These are phyloP conservation scores for Iselma pallidipennis DNA, from an alignment of 2,888 invertebrate species.

Conservation along the genomic window DNA sequence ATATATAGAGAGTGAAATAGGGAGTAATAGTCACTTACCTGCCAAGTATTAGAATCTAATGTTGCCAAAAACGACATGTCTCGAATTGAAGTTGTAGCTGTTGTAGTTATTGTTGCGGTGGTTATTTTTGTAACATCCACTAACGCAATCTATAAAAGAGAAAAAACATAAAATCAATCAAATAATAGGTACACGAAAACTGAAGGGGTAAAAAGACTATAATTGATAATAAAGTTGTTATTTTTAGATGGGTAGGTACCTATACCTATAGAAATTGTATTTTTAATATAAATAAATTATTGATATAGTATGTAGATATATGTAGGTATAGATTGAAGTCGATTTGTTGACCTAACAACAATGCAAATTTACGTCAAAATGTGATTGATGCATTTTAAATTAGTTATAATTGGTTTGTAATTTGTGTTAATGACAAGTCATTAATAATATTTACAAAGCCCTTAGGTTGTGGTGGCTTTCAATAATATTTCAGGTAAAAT, in stretches of 20 bases:
- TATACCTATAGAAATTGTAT: background rate
- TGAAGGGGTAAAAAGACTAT: no score
- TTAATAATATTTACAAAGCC: slow-evolving; percentile 40
- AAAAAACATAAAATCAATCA: no score
- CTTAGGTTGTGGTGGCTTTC: slow-evolving; percentile 34
- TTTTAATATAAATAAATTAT: slow-evolving; percentile 14
- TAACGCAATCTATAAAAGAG: no score
- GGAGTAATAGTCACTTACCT: slow-evolving; percentile 52
- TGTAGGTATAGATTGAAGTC: background rate
- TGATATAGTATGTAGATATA: background rate
- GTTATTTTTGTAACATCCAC: no score
- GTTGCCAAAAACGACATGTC: slow-evolving; percentile 60
- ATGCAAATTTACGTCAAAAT: slow-evolving; percentile 38
- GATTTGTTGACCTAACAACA: slow-evolving; percentile 6
- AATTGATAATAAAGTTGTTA: no score
- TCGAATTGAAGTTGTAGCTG: no score
- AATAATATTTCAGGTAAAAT: slow-evolving; percentile 26
- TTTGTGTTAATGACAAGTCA: slow-evolving; percentile 46
- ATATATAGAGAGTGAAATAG: background rate
- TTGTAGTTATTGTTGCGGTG: no score
- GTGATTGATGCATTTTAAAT: slow-evolving; percentile 48
- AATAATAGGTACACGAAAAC: no score
- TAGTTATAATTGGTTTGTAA: slow-evolving; percentile 44
- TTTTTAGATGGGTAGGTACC: no score
- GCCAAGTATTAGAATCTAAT: slow-evolving; percentile 60